phyloP scores from a whole-genome alignment of 2,888 invertebrate genomes.

The Trachelus troglodyta region DNA sequence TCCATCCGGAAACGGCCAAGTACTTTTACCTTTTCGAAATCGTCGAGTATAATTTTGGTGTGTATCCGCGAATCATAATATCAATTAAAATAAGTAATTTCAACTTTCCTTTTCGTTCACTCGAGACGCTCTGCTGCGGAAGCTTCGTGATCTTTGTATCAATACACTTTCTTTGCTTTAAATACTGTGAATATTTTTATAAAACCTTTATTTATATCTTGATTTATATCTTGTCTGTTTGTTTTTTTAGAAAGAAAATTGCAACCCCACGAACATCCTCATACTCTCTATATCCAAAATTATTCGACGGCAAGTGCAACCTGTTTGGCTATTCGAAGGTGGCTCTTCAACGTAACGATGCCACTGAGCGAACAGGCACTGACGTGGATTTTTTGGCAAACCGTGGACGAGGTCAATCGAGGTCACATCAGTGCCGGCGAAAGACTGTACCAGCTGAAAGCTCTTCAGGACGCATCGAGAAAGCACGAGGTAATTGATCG shows the following conservation, averaged over 20 bases:
- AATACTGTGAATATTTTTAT: neutral
- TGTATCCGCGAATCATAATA: slow-evolving; percentile 50
- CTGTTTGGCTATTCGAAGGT: slow-evolving; percentile 89
- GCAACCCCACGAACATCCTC: slow-evolving; percentile 93
- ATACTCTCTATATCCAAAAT: slow-evolving; percentile 98
- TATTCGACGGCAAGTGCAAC: slow-evolving; percentile 97
- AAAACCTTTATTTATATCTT: too few species aligned
- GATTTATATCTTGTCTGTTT: neutral
- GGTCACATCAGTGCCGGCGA: slow-evolving; percentile 92
- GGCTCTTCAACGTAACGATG: slow-evolving; percentile 83
- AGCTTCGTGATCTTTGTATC: neutral
- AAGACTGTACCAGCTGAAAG: slow-evolving; percentile 94
- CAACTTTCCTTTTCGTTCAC: neutral
- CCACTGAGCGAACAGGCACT: slow-evolving; percentile 79
- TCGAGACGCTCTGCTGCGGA: neutral
- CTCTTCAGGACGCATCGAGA: slow-evolving; percentile 89
- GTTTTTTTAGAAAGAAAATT: slow-evolving; percentile 84
- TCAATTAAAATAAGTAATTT: neutral
- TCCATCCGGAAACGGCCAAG: slow-evolving; percentile 84
- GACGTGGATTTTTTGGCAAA: slow-evolving; percentile 92
- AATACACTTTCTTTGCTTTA: neutral
- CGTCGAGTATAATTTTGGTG: slow-evolving; percentile 96
- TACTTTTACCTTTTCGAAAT: slow-evolving; percentile 98
- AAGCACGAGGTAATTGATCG: slow-evolving; percentile 74
- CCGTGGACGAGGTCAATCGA: slow-evolving; percentile 94